phyloP scores from a whole-genome alignment of 1,140 invertebrate genomes.

The Oppia nitens region DNA sequence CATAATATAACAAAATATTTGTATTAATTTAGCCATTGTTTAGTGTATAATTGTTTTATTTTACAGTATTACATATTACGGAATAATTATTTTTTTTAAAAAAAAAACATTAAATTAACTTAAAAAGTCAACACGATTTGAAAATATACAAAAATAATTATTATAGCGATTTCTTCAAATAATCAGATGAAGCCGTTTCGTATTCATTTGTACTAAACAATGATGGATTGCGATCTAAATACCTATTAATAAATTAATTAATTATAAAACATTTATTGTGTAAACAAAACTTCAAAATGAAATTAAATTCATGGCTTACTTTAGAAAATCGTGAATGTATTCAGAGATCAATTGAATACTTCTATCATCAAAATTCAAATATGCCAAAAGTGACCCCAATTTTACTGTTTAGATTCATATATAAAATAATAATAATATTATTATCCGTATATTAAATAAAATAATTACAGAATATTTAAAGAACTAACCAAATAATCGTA shows the following conservation, averaged over 20 bases:
- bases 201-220: not conserved
- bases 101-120: too few relatives aligned
- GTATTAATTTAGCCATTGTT: too few relatives aligned
- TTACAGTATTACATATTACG: too few relatives aligned
- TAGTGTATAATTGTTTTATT: too few relatives aligned
- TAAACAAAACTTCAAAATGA: too few relatives aligned
- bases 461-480: too few relatives aligned
- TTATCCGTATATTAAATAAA: too few relatives aligned
- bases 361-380: slow-evolving; percentile 72
- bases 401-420: slow-evolving; percentile 37
- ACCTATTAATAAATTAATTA: not conserved
- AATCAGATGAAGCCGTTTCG: not conserved
- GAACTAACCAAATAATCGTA: slow-evolving; percentile 49
- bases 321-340: slow-evolving; percentile 78
- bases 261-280: too few relatives aligned
- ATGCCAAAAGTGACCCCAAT: slow-evolving; percentile 69
- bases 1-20: not conserved
- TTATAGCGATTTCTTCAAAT: not conserved
- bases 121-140: not conserved
- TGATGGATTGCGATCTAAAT: not conserved
- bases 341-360: slow-evolving; percentile 60
- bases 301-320: slow-evolving; percentile 31
- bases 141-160: not conserved
- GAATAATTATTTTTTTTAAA: too few relatives aligned
- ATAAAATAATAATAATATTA: not conserved